These are phyloP conservation scores for Chitala chitala DNA, from an alignment of 2,113 vertebrate species.

Conservation along the genomic window DNA sequence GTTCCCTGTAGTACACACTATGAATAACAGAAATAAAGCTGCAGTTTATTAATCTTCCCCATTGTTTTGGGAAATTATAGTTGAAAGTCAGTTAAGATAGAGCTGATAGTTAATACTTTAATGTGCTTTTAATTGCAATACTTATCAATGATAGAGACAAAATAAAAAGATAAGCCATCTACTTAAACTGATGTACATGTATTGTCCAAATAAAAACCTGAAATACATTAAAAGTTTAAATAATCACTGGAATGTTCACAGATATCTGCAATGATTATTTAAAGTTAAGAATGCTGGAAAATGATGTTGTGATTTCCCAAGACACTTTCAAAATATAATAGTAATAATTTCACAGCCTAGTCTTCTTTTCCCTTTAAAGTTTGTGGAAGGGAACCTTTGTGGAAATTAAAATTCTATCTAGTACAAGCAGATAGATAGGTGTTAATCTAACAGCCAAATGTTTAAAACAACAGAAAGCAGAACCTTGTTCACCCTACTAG, in stretches of 20 bases:
- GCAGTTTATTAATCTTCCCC: slow-evolving; percentile 70
- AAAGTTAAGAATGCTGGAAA: background rate
- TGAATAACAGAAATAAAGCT: slow-evolving; percentile 69
- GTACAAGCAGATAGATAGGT: slow-evolving; percentile 54
- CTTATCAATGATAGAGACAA: slow-evolving; percentile 53
- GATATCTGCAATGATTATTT: background rate
- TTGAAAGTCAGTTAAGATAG: slow-evolving; percentile 70
- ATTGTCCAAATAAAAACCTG: slow-evolving; percentile 63
- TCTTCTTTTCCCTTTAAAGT: no score
- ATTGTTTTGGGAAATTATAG: slow-evolving; percentile 71
- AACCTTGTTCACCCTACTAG: slow-evolving; percentile 68
- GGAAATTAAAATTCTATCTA: background rate
- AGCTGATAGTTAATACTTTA: slow-evolving; percentile 69
- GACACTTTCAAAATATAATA: background rate
- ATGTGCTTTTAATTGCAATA: slow-evolving; percentile 62
- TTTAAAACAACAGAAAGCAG: slow-evolving; percentile 64
- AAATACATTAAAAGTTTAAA: slow-evolving; percentile 52
- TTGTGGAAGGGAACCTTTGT: background rate
- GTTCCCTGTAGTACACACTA: slow-evolving; percentile 67
- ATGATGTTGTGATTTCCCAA: background rate
- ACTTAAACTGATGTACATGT: slow-evolving; percentile 55
- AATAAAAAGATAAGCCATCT: slow-evolving; percentile 67
- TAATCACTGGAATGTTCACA: slow-evolving; percentile 28
- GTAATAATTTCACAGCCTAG: no score
- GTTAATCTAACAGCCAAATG: slow-evolving; percentile 70